Evolutionary conservation across 1,140 invertebrate genomes (phyloP).

Genomic region (Drosophila tsacasi): DNA sequence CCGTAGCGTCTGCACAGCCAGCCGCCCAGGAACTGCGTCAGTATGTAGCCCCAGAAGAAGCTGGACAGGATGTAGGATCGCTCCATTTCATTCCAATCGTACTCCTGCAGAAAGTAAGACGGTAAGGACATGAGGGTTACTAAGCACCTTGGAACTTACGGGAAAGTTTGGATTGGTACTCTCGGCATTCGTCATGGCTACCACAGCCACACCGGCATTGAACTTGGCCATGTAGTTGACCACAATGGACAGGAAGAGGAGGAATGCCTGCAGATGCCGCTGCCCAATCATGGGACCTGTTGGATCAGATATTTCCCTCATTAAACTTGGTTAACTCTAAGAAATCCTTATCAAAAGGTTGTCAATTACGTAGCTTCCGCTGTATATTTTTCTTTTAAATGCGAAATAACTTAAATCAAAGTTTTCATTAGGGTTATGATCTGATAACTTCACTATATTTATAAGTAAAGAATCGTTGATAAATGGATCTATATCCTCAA

Average conservation of each 20-base stretch:
- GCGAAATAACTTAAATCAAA: slow-evolving; percentile 11
- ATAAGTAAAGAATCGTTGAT: background rate
- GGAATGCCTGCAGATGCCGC: slow-evolving; percentile 68
- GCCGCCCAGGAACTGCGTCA: slow-evolving; percentile 89
- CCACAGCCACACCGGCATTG: slow-evolving; percentile 72
- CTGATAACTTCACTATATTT: background rate
- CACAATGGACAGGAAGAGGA: slow-evolving; percentile 72
- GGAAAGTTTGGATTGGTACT: slow-evolving; percentile 69
- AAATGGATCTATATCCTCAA: background rate
- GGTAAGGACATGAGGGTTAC: background rate
- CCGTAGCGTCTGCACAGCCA: slow-evolving; percentile 88
- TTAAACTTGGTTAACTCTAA: background rate
- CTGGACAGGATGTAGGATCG: slow-evolving; percentile 87
- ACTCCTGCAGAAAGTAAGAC: slow-evolving; percentile 54
- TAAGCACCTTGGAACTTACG: slow-evolving; percentile 40
- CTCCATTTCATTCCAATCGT: slow-evolving; percentile 86
- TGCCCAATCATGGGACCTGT: slow-evolving; percentile 71
- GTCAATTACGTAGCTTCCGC: background rate
- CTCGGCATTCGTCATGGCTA: slow-evolving; percentile 77
- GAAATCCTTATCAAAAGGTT: background rate
- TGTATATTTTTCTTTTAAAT: background rate
- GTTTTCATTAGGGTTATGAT: background rate
- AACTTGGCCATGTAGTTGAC: slow-evolving; percentile 73
- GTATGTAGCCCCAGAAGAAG: slow-evolving; percentile 88
- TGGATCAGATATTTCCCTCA: no score